Percentiles rank a stretch among this genome's conserved stretches.
phyloP scores from a whole-genome alignment of 2,113 vertebrate genomes.

The Geococcyx californianus region DNA sequence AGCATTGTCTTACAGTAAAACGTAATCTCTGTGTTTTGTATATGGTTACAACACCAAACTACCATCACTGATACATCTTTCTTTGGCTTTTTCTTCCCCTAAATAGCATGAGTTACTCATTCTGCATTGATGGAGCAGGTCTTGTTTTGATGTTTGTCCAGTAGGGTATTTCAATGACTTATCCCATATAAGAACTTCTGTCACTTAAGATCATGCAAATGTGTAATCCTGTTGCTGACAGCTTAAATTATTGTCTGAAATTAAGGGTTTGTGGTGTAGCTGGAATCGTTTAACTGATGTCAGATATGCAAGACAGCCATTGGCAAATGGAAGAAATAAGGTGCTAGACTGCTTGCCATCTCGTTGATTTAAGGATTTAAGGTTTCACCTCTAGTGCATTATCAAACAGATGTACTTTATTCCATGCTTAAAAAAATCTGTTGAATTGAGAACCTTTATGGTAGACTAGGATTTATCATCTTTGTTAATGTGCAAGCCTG shows the following conservation, averaged over 20 bases:
- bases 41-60: neutral
- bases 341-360: neutral
- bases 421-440: rapidly evolving
- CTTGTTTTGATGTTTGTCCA: neutral
- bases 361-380: neutral
- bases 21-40: neutral
- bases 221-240: neutral
- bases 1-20: neutral
- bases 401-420: neutral
- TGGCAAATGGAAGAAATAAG: neutral
- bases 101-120: neutral
- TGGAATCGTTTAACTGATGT: neutral
- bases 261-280: neutral
- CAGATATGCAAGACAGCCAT: neutral
- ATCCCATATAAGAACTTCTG: neutral
- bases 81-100: neutral
- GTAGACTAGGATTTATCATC: neutral
- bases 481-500: neutral
- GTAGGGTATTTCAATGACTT: neutral
- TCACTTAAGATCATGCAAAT: neutral
- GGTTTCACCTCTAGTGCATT: neutral
- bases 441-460: neutral
- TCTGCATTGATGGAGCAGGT: neutral
- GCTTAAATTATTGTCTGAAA: neutral
- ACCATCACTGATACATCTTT: neutral